Percentiles rank a stretch among this genome's conserved stretches.
These are phyloP conservation scores for Pandion haliaetus DNA, from an alignment of 2,113 vertebrate genomes.

Conservation along the genomic window DNA sequence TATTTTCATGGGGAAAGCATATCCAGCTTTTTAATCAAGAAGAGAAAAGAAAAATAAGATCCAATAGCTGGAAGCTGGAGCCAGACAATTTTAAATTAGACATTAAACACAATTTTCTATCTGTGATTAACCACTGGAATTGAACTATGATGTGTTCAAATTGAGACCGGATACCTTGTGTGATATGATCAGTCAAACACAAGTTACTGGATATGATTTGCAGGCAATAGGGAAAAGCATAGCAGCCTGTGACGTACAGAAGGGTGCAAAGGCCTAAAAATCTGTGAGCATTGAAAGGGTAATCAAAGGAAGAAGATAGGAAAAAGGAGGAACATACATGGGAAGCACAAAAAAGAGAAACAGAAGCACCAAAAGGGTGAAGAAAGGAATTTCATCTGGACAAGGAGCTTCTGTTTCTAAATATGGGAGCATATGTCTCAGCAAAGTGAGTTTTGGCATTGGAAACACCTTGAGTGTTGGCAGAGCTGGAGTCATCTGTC, in stretches of 20 bases:
- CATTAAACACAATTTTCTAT: background rate
- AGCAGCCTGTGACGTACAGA: background rate
- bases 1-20: constrained; percentile 38
- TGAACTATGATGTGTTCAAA: background rate
- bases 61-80: background rate
- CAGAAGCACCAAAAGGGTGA: background rate
- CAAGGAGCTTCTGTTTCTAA: background rate
- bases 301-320: background rate
- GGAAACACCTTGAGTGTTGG: constrained; percentile 18
- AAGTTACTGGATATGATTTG: background rate
- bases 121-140: constrained; percentile 13
- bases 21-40: constrained; percentile 56
- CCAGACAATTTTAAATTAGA: constrained; percentile 36
- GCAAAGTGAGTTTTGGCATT: constrained; percentile 41
- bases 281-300: background rate
- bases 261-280: background rate
- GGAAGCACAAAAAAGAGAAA: background rate
- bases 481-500: constrained; percentile 35
- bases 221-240: too few relatives aligned
- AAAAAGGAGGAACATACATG: background rate
- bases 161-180: background rate
- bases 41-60: constrained; percentile 1
- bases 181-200: background rate
- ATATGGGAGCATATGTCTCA: background rate
- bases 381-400: background rate